phyloP scores from a whole-genome alignment of 30 jellyfish, hydroid and myxozoan genomes.

The Hydractinia symbiolongicarpus region DNA sequence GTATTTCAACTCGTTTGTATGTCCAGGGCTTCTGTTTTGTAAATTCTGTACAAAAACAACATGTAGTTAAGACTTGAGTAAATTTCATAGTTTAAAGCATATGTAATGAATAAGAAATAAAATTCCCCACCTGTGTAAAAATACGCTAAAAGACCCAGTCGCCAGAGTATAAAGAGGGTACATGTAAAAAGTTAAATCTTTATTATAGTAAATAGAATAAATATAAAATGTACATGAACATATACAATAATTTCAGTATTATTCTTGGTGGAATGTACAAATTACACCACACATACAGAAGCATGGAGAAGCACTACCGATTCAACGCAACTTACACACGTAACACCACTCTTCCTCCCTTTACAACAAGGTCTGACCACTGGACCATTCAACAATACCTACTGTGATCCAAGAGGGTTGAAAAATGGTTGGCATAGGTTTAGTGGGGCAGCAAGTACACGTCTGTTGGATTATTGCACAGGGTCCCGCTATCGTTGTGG shows the following conservation, averaged over 20 bases:
- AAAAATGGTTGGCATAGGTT: conserved; percentile 24
- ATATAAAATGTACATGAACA: too few species aligned
- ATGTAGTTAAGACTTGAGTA: too few species aligned
- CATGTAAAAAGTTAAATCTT: too few species aligned
- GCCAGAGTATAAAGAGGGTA: too few species aligned
- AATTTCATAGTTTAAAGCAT: too few species aligned
- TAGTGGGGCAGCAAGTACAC: conserved; percentile 15
- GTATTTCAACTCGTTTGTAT: too few species aligned
- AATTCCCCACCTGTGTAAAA: too few species aligned
- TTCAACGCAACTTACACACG: neutral
- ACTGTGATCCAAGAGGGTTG: conserved; percentile 13
- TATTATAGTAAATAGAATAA: too few species aligned
- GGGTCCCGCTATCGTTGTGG: conserved; percentile 7
- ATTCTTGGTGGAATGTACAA: neutral
- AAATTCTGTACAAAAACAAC: too few species aligned
- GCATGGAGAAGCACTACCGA: conserved; percentile 13
- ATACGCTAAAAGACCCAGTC: too few species aligned
- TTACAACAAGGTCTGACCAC: neutral
- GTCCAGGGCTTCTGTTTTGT: too few species aligned
- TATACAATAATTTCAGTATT: neutral
- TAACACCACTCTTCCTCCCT: neutral
- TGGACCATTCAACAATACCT: neutral
- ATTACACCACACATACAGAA: conserved; percentile 20
- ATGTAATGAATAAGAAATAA: too few species aligned
- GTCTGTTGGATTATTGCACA: neutral